phyloP scores from a whole-genome alignment of 1,140 invertebrate genomes.

The Apolygus lucorum region DNA sequence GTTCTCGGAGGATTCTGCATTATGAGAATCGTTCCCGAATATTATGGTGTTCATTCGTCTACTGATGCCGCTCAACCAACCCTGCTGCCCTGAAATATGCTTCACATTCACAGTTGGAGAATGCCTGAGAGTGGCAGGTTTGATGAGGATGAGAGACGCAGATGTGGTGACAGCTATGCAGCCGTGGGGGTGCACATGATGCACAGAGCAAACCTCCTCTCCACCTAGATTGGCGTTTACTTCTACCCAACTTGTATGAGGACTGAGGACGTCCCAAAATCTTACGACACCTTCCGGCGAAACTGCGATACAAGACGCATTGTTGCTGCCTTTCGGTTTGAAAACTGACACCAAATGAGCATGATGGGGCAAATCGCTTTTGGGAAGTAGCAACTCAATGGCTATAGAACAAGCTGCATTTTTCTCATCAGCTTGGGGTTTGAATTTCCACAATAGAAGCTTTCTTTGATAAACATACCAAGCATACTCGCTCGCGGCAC shows the following conservation, averaged over 20 bases:
- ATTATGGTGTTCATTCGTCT: slow-evolving; percentile 75
- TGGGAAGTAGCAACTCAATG: slow-evolving; percentile 70
- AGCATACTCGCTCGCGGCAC: slow-evolving; percentile 60
- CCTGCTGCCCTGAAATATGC: slow-evolving; percentile 64
- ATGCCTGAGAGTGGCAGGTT: slow-evolving; percentile 43
- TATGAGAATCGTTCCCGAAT: slow-evolving; percentile 64
- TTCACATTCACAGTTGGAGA: slow-evolving; percentile 59
- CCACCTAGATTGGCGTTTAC: slow-evolving; percentile 68
- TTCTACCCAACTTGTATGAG: slow-evolving; percentile 78
- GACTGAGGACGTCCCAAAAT: slow-evolving; percentile 83
- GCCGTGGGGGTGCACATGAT: slow-evolving; percentile 57
- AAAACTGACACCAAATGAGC: slow-evolving; percentile 81
- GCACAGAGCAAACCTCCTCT: slow-evolving; percentile 53
- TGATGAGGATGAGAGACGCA: slow-evolving; percentile 73
- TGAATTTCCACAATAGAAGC: slow-evolving; percentile 71
- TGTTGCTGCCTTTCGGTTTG: slow-evolving; percentile 36
- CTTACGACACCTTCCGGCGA: slow-evolving; percentile 86
- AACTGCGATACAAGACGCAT: slow-evolving; percentile 78
- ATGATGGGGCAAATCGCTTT: slow-evolving; percentile 83
- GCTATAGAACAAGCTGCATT: slow-evolving; percentile 2
- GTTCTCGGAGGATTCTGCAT: slow-evolving; percentile 52
- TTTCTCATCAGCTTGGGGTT: not conserved
- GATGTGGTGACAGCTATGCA: slow-evolving; percentile 85
- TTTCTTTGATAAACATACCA: slow-evolving; percentile 81
- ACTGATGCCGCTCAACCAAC: slow-evolving; percentile 81